Percentiles rank a stretch among this genome's conserved stretches.
Evolutionary conservation across 1,140 invertebrate species (phyloP).

Genomic region (Dolichoris vasculosae): DNA sequence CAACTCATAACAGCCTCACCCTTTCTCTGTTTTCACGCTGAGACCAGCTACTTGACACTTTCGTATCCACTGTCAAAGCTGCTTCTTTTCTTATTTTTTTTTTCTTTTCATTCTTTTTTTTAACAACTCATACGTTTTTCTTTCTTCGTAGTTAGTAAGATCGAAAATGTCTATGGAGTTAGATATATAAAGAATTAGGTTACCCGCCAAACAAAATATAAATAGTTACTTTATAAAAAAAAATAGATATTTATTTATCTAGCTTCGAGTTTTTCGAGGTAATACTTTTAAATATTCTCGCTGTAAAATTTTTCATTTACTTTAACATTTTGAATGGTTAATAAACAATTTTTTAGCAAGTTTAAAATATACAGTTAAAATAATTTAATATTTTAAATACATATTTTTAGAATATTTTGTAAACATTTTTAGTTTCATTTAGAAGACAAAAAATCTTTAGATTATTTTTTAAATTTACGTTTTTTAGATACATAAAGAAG

Average conservation of each 20-base stretch:
- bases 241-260: background rate
- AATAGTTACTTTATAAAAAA: background rate
- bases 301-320: too few species aligned
- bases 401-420: too few species aligned
- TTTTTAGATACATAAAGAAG: too few species aligned
- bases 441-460: too few species aligned
- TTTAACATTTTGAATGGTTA: too few species aligned
- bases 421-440: too few species aligned
- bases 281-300: background rate
- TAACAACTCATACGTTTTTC: background rate
- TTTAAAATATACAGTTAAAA: too few species aligned
- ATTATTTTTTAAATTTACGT: too few species aligned
- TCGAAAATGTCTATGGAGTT: background rate
- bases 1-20: slow-evolving; percentile 25
- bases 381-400: too few species aligned
- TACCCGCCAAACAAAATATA: background rate
- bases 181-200: background rate
- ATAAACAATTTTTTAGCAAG: too few species aligned
- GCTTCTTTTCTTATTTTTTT: slow-evolving; percentile 25
- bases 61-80: slow-evolving; percentile 36
- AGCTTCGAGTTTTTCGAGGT: background rate
- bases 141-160: background rate
- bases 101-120: slow-evolving; percentile 9
- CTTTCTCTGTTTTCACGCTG: slow-evolving; percentile 38
- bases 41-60: slow-evolving; percentile 52